Evolutionary conservation across 2,888 invertebrate genomes (phyloP).

Genomic region (Tetranychus piercei): DNA sequence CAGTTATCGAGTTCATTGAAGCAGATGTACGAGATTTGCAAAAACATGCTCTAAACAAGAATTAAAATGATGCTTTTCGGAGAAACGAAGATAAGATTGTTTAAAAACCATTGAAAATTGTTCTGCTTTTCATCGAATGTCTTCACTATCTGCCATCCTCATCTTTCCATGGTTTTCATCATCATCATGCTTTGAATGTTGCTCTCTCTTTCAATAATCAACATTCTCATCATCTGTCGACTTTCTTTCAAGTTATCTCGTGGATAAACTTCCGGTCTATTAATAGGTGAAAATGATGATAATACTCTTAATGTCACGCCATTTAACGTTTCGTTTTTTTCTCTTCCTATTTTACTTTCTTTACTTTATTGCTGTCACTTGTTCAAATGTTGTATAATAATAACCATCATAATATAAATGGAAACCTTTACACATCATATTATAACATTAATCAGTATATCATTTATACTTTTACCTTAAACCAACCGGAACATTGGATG

Average conservation of each 20-base stretch:
- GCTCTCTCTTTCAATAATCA: not conserved
- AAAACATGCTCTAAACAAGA: too few species aligned
- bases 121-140: not conserved
- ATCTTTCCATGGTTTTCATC: not conserved
- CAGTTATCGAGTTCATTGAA: too few species aligned
- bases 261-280: not conserved
- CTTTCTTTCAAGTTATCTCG: not conserved
- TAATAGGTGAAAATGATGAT: not conserved
- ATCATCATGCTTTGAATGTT: not conserved
- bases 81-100: not conserved
- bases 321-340: not conserved
- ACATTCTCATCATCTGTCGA: not conserved
- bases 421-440: too few species aligned
- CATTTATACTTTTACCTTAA: not conserved
- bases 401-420: not conserved
- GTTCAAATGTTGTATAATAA: not conserved
- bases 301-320: conserved; percentile 1
- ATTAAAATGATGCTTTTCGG: too few species aligned
- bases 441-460: not conserved
- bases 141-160: not conserved
- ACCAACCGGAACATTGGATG: not conserved
- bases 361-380: not conserved
- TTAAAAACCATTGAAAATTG: not conserved
- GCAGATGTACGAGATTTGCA: too few species aligned
- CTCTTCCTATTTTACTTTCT: not conserved